Evolutionary conservation across 2,888 invertebrate genomes (phyloP), one percentile per base, ranked within the genome.

Genomic region (Lasioglossum villosulum): DNA sequence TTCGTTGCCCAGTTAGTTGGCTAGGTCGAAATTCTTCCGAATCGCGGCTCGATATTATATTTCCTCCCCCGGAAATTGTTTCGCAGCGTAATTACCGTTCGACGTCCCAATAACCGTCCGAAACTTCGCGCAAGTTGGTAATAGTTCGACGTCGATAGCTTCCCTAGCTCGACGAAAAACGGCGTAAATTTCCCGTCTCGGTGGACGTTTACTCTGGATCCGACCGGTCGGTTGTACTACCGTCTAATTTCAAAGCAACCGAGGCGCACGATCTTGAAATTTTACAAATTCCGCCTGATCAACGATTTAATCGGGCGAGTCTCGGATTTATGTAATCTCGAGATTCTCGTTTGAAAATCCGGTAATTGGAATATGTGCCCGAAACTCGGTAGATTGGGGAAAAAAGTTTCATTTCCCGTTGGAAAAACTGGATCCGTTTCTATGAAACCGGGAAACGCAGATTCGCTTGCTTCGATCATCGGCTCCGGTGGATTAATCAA

Each of bases 81-180:
- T 75, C 70, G n/a, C 74, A 14, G 74, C 30, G 8, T 83, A 83
- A 83, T 83, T 74, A 83, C 77, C 77, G 77, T 77, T 77, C 83
- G 45, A 48, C 83, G 82, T 77, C 63, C 48, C 68, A 83, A 82
- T 73, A 82, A 77, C 83, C 59, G 76, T 72, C 73, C 68, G 72
- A 74, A 83, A 83, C 73, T 83, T 83, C 4, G 37, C 45, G n/a
- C 5, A 59, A 83, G 83, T 83, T 83, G 66, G 68, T 74, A 83
- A 83, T 68, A 76, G 77, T 39, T 82, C 56, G 76, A 45, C 56
- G 66, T 82, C 73, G 68, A 83, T 73, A 76, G 52, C 76, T 16
- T 27, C 39, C 19, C 45, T 10, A 30, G 30, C 19, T 16, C 48
- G 10, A 56, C 19, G 56, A 34, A 8, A 70, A 76, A 77, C 39